Base-by-base conservation (phyloP, 2,113 vertebrate genomes). In the Laterallus jamaicensis region DNA sequence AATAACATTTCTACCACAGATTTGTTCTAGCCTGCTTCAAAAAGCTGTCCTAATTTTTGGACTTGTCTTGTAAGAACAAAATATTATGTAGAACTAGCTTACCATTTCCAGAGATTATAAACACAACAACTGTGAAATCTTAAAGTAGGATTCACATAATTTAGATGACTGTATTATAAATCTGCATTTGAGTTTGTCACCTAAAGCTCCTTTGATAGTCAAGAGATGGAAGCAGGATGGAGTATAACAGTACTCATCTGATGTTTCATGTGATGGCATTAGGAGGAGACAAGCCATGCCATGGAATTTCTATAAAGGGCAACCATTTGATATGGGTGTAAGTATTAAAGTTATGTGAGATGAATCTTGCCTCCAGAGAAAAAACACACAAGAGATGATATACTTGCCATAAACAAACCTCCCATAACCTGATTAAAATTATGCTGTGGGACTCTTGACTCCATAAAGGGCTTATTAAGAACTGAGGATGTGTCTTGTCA, bases 231-330 rank as follows among this genome's bases (percentile, higher is more conserved):
- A 85, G 31, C 5, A n/a, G 20, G 44, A 54, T 64, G 69, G 59
- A 37, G 26, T 28, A 54, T 44, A 92, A 76, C 6, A 68, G 29
- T 76, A 39, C 16, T 62, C 25, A 20, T 69, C 25, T 73, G 22
- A 78, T 6, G 5, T 77, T 92, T 62, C 40, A 22, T 0, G 0
- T 7, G 9, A 10, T 67, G 28, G 21, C 18, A 62, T 29, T 59
- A 55, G 55, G 20, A 74, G 26, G 10, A 31, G 21, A 44, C 9
- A 66, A 66, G 21, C 77, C 47, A 42, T 19, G 7, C 21, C 28
- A 40, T 1, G 1, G 40, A 74, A 74, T 13, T 77, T 4, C 37
- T 59, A 17, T 21, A 6, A 82, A 62, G 15, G 66, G 24, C 21
- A 86, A 25, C 19, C 39, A 75, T 22, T 17, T 82, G 39, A 42